phyloP scores from a whole-genome alignment of 2,888 invertebrate genomes.

The Julus scandinavius region DNA sequence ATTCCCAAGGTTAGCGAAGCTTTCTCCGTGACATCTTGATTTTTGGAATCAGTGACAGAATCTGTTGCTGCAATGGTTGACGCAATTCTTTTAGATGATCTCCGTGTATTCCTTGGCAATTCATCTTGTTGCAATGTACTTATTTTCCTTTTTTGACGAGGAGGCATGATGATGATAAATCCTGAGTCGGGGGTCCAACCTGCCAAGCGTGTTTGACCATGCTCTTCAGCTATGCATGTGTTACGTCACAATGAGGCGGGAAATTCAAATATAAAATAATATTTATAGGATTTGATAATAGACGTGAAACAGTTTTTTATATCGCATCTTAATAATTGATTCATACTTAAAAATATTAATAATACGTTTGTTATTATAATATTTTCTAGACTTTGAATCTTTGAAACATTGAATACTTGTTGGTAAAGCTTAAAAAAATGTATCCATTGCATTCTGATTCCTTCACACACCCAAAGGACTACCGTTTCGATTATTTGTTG shows the following conservation, averaged over 20 bases:
- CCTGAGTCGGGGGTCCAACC: background rate
- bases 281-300: background rate
- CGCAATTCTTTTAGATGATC: background rate
- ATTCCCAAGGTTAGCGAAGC: background rate
- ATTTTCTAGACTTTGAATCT: too few species aligned
- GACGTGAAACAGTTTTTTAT: background rate
- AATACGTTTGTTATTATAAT: too few species aligned
- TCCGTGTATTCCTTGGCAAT: background rate
- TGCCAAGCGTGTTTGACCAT: background rate
- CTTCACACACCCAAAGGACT: too few species aligned
- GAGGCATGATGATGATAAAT: background rate
- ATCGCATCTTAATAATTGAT: too few species aligned
- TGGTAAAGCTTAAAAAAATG: too few species aligned
- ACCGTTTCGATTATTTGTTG: too few species aligned
- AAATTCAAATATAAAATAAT: background rate
- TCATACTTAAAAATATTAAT: too few species aligned
- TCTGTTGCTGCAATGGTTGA: background rate
- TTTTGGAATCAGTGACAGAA: background rate
- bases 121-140: background rate
- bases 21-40: background rate
- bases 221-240: background rate
- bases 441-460: too few species aligned
- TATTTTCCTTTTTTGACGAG: background rate
- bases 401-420: too few species aligned
- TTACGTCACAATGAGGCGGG: constrained; percentile 10